Evolutionary conservation across 1,140 invertebrate species (phyloP).

Genomic region (Lasioglossum baleicum): DNA sequence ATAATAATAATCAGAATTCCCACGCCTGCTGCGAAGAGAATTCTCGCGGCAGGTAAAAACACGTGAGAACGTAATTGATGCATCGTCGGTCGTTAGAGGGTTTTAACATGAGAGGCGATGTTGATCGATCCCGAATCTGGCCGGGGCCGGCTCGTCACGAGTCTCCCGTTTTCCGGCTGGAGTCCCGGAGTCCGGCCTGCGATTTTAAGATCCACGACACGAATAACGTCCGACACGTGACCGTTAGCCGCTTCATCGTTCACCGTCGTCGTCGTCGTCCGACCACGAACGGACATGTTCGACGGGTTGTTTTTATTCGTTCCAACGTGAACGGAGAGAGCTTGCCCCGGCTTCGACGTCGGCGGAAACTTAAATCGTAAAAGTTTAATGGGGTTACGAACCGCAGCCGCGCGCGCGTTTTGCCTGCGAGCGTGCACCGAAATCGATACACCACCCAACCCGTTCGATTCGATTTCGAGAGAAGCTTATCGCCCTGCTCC

Average conservation of each 20-base stretch:
- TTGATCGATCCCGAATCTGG: conserved; percentile 14
- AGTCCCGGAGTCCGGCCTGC: neutral
- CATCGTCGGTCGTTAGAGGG: neutral
- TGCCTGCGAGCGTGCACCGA: conserved; percentile 9
- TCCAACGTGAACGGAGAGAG: neutral
- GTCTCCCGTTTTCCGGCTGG: neutral
- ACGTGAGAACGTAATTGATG: neutral
- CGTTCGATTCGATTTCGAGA: neutral
- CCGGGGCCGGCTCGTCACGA: conserved; percentile 18
- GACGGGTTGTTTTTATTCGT: conserved; percentile 33
- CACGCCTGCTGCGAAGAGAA: no score
- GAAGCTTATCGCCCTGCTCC: neutral
- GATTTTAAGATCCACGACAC: conserved; percentile 37
- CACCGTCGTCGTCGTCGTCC: neutral
- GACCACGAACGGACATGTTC: conserved; percentile 3
- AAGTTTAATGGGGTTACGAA: conserved; percentile 69
- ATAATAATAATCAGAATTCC: no score
- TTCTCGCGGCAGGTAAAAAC: neutral
- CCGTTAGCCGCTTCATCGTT: conserved; percentile 22
- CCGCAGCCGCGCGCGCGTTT: conserved; percentile 15
- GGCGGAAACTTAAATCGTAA: conserved; percentile 70
- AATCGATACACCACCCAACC: conserved; percentile 40
- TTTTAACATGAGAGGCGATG: neutral
- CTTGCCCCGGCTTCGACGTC: neutral
- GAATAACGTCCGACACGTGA: conserved; percentile 39